Conservation (phyloP, 2,888 invertebrate genomes). For the Zygogramma bicolorata region DNA sequence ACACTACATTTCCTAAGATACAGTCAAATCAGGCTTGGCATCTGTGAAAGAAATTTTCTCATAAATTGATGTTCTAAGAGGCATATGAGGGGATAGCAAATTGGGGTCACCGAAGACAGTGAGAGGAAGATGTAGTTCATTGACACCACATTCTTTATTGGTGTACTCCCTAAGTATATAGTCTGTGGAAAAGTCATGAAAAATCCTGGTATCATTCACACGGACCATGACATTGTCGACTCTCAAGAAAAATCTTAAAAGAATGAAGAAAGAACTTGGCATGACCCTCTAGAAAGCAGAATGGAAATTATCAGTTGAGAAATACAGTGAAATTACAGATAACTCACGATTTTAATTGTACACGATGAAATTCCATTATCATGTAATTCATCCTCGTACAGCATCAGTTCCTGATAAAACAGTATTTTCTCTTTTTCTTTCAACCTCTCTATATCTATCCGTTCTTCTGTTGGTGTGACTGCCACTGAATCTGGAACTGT, state of each 20-base stretch:
- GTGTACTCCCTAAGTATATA: conserved; percentile 88
- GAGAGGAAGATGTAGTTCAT: conserved; percentile 75
- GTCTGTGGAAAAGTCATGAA: conserved; percentile 81
- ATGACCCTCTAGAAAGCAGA: conserved; percentile 89
- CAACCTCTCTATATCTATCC: conserved; percentile 88
- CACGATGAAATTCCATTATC: conserved; percentile 95
- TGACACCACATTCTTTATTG: conserved; percentile 80
- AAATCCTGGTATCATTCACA: conserved; percentile 89
- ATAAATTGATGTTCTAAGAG: conserved; percentile 67
- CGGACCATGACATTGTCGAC: conserved; percentile 93
- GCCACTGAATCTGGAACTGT: conserved; percentile 74
- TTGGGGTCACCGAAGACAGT: conserved; percentile 76
- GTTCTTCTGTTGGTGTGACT: conserved; percentile 76
- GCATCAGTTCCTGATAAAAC: conserved; percentile 92
- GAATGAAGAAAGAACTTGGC: conserved; percentile 92
- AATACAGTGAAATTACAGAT: background rate
- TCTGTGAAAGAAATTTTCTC: conserved; percentile 62
- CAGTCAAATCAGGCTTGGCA: background rate
- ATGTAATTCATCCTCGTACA: conserved; percentile 98
- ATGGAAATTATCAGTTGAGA: conserved; percentile 63
- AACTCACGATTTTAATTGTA: conserved; percentile 92
- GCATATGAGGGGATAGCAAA: conserved; percentile 76
- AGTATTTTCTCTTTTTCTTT: conserved; percentile 91
- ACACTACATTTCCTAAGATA: background rate
- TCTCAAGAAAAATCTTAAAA: conserved; percentile 91